These are phyloP conservation scores for Crypturellus undulatus DNA, from an alignment of 2,113 vertebrate species.

Conservation along the genomic window DNA sequence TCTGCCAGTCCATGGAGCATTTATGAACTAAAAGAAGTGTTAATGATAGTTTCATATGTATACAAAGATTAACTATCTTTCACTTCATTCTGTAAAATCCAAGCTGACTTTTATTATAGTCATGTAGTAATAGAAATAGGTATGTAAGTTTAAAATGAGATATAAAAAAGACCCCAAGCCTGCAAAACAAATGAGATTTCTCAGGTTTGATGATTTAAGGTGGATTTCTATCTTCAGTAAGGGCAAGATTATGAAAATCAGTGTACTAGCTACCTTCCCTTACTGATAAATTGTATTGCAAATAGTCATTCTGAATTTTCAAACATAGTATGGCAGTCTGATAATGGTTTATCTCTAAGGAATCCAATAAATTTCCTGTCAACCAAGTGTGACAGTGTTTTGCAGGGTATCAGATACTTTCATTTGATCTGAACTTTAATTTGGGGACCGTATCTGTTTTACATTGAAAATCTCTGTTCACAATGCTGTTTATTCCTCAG, in stretches of 20 bases:
- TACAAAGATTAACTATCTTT: not conserved
- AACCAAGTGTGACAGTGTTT: not conserved
- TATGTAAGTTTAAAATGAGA: not conserved
- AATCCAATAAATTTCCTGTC: not conserved
- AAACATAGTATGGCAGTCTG: not conserved
- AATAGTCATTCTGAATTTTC: not conserved
- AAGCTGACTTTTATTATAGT: not conserved
- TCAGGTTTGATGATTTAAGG: not conserved
- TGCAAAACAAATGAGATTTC: not conserved
- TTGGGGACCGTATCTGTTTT: accelerated
- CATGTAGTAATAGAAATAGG: not conserved
- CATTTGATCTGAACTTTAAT: not conserved
- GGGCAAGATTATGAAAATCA: not conserved
- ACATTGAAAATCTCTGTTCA: not conserved
- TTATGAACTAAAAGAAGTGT: not conserved
- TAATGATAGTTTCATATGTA: not conserved
- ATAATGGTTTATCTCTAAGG: not conserved
- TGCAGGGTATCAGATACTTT: not conserved
- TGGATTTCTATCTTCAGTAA: not conserved
- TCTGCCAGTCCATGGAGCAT: not conserved
- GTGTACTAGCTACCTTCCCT: not conserved
- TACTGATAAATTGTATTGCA: not conserved
- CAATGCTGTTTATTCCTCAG: not conserved
- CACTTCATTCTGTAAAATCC: not conserved
- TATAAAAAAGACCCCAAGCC: not conserved